Percentiles rank a stretch among this genome's conserved stretches.
Conservation (phyloP, 2,797 vertebrate genomes). For the Oophaga sylvatica region DNA sequence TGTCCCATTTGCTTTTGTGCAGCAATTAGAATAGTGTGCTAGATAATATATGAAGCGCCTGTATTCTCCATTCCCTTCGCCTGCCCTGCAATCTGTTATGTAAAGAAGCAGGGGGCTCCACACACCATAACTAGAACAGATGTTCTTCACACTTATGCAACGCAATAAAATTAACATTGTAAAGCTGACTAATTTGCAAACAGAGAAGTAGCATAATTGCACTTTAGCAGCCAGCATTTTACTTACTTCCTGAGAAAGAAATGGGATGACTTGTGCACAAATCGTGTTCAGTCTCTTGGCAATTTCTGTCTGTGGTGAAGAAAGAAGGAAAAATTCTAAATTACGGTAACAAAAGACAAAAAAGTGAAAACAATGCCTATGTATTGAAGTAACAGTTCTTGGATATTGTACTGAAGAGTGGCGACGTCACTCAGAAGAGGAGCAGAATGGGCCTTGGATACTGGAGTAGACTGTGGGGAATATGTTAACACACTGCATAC, state of each 20-base stretch:
- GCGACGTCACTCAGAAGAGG: too few relatives aligned
- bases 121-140: slow-evolving; percentile 76
- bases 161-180: slow-evolving; percentile 79
- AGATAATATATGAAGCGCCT: not conserved
- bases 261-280: slow-evolving; percentile 98
- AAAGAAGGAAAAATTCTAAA: slow-evolving; percentile 53
- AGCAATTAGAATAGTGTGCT: slow-evolving; percentile 4
- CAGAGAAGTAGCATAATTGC: slow-evolving; percentile 78
- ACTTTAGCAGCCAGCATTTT: slow-evolving; percentile 77
- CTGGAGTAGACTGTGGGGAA: too few relatives aligned
- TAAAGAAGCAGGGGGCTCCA: slow-evolving; percentile 70
- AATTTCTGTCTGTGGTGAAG: slow-evolving; percentile 88
- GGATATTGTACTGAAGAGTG: too few relatives aligned
- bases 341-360: not conserved
- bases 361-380: too few relatives aligned
- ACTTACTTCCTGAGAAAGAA: slow-evolving; percentile 99
- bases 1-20: not conserved
- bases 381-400: too few relatives aligned
- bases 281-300: slow-evolving; percentile 98
- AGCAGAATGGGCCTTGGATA: too few relatives aligned
- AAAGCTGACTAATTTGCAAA: slow-evolving; percentile 81
- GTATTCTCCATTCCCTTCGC: slow-evolving; percentile 36
- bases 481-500: too few relatives aligned
- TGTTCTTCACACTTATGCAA: slow-evolving; percentile 76
- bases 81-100: slow-evolving; percentile 69